phyloP scores from a whole-genome alignment of 2,888 invertebrate genomes.

The Melangyna quadrimaculata region DNA sequence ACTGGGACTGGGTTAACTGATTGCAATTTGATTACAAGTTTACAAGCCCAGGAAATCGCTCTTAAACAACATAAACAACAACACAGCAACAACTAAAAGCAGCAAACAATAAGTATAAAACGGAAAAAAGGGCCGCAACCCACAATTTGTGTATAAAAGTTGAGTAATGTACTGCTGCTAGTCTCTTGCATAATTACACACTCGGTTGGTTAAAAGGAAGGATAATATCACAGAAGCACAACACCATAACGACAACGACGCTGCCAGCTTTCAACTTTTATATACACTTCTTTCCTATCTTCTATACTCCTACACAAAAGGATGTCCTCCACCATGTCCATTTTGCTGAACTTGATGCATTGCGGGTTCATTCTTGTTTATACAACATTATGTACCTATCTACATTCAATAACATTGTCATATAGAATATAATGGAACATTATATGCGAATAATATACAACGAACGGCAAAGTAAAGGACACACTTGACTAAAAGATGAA shows the following conservation, averaged over 20 bases:
- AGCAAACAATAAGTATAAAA: neutral
- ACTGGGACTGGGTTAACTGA: conserved; percentile 31
- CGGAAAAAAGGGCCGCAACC: conserved; percentile 28
- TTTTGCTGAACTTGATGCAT: conserved; percentile 38
- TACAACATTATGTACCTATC: neutral
- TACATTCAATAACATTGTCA: neutral
- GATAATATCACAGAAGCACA: conserved; percentile 32
- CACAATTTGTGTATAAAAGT: conserved; percentile 17
- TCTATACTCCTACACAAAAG: neutral
- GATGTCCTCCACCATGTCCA: conserved; percentile 8
- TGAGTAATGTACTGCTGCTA: conserved; percentile 29
- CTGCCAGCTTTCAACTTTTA: neutral
- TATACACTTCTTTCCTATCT: neutral
- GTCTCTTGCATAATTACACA: conserved; percentile 57
- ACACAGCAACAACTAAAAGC: conserved; percentile 23
- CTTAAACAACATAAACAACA: neutral
- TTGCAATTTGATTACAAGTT: conserved; percentile 63
- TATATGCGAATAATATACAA: conserved; percentile 10
- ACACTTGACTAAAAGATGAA: neutral
- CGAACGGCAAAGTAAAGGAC: neutral
- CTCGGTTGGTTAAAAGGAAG: conserved; percentile 24
- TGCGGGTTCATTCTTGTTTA: conserved; percentile 29
- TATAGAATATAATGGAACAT: conserved; percentile 6
- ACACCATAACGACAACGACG: neutral
- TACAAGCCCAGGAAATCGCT: conserved; percentile 24